Percentiles rank a stretch among this genome's conserved stretches.
Evolutionary conservation across 2,888 invertebrate genomes (phyloP).

Genomic region (Embidobia sp.): DNA sequence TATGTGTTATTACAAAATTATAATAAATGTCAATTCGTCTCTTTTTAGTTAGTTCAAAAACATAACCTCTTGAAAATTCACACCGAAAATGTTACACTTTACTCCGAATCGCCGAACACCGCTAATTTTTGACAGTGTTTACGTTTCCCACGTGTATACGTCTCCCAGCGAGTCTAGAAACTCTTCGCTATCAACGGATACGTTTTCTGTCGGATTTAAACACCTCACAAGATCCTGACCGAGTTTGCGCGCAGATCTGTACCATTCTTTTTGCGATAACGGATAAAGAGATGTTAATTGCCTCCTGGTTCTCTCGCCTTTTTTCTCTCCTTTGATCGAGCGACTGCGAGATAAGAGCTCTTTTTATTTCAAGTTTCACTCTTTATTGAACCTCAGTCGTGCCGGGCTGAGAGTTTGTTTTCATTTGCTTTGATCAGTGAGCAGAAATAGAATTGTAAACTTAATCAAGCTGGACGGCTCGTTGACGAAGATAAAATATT

Average conservation of each 20-base stretch:
- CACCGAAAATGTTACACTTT: too few species aligned
- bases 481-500: too few species aligned
- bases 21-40: too few species aligned
- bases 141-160: slow-evolving; percentile 60
- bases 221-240: slow-evolving; percentile 46
- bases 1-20: too few species aligned
- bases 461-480: too few species aligned
- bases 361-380: slow-evolving; percentile 30
- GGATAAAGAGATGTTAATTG: slow-evolving; percentile 49
- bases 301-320: slow-evolving; percentile 15
- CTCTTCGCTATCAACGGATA: slow-evolving; percentile 38
- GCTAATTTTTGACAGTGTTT: too few species aligned
- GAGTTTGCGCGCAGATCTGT: slow-evolving; percentile 50
- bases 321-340: slow-evolving; percentile 11
- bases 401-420: too few species aligned
- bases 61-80: too few species aligned
- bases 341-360: slow-evolving; percentile 15
- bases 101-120: too few species aligned
- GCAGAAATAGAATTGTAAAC: too few species aligned
- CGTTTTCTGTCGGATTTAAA: slow-evolving; percentile 48
- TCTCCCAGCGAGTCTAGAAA: slow-evolving; percentile 51
- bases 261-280: slow-evolving; percentile 50
- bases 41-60: too few species aligned
- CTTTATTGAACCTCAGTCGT: slow-evolving; percentile 12
- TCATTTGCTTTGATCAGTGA: too few species aligned